Evolutionary conservation across 2,888 invertebrate species (phyloP).

Genomic region (Pseudococcus jackbeardsleyi): DNA sequence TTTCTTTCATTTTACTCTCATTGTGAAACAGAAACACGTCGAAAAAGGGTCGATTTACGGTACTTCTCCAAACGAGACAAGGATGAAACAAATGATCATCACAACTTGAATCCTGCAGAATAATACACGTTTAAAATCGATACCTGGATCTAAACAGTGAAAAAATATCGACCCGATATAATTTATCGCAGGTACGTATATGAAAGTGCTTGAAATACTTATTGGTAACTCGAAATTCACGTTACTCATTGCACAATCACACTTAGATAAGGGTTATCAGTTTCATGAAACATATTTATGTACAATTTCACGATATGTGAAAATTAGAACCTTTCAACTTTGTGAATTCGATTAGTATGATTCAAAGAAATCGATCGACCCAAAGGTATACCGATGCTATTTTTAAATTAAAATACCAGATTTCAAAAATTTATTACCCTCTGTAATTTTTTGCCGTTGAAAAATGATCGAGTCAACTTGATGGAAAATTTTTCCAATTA

Average conservation of each 20-base stretch:
- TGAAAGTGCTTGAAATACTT: not conserved
- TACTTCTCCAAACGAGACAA: no score
- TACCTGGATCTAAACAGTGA: no score
- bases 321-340: not conserved
- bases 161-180: no score
- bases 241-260: constrained; percentile 5
- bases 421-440: not conserved
- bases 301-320: not conserved
- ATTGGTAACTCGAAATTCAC: not conserved
- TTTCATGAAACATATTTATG: constrained; percentile 26
- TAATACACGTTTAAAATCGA: no score
- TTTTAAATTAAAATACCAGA: not conserved
- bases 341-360: not conserved
- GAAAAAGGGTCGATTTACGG: no score
- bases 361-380: not conserved
- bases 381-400: not conserved
- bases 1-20: no score
- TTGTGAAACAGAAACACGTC: no score
- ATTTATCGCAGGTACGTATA: not conserved
- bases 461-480: not conserved
- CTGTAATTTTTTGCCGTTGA: not conserved
- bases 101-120: no score
- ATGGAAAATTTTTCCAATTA: not conserved
- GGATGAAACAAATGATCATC: no score
- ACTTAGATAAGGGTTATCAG: not conserved